Evolutionary conservation across 2,797 vertebrate genomes (phyloP).

Genomic region (Onychomys torridus): DNA sequence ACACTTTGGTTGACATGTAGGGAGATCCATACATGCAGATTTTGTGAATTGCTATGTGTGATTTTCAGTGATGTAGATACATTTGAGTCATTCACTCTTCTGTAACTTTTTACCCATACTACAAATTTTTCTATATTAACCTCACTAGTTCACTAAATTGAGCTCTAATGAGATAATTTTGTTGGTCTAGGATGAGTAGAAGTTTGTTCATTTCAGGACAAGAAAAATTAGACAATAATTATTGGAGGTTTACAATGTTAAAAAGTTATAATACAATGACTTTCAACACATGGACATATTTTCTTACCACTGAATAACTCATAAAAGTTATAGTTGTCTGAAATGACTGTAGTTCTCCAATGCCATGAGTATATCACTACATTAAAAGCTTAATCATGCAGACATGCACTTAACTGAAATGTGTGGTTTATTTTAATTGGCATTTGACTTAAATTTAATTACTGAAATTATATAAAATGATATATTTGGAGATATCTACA

Average conservation of each 20-base stretch:
- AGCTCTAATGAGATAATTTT: neutral
- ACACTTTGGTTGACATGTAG: fast-evolving
- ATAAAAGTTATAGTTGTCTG: neutral
- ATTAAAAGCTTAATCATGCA: neutral
- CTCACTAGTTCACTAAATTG: neutral
- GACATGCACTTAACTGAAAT: neutral
- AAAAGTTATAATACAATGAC: neutral
- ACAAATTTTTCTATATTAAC: neutral
- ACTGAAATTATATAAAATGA: neutral
- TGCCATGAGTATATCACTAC: neutral
- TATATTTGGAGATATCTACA: neutral
- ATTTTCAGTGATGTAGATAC: neutral
- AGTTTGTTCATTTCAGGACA: neutral
- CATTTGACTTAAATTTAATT: neutral
- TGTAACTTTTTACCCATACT: neutral
- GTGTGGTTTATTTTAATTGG: neutral
- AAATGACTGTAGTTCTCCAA: conserved; percentile 27
- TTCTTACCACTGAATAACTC: neutral
- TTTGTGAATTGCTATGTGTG: neutral
- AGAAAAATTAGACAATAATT: neutral
- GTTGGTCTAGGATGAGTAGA: neutral
- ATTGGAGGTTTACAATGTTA: neutral
- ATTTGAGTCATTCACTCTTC: neutral
- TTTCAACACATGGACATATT: neutral
- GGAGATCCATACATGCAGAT: too few species aligned